These are phyloP conservation scores for Tachypleus tridentatus DNA, from an alignment of 1,140 invertebrate species.

Conservation along the genomic window DNA sequence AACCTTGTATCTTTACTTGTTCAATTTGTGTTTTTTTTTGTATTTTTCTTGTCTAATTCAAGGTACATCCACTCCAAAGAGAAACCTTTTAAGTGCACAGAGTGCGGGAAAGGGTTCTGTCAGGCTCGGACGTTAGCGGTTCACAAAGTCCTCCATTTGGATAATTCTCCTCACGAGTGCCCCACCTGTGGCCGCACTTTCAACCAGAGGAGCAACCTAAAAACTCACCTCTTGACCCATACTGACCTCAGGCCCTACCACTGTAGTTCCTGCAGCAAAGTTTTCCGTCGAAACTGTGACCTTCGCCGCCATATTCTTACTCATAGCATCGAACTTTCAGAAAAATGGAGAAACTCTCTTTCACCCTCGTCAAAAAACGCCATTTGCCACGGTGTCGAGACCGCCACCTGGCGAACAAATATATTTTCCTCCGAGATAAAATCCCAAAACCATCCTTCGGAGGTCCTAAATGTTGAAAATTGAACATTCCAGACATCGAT, in stretches of 20 bases:
- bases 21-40: no score
- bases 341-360: background rate
- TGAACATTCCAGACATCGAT: no score
- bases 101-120: constrained; percentile 95
- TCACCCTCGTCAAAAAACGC: no score
- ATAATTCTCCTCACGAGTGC: constrained; percentile 78
- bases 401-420: no score
- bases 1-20: no score
- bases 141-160: constrained; percentile 82
- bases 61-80: constrained; percentile 96
- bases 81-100: constrained; percentile 90
- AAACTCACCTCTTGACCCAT: constrained; percentile 83
- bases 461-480: no score
- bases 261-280: constrained; percentile 34
- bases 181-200: constrained; percentile 63
- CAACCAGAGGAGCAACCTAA: constrained; percentile 76
- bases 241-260: constrained; percentile 77
- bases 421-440: no score
- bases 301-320: constrained; percentile 59
- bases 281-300: constrained; percentile 30
- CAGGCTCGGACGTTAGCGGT: constrained; percentile 87
- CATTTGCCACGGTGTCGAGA: no score
- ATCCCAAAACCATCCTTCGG: no score
- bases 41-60: constrained; percentile 16
- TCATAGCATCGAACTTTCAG: constrained; percentile 47